Base-by-base conservation (phyloP, 2,113 vertebrate genomes). In the Pterocles orientalis region DNA sequence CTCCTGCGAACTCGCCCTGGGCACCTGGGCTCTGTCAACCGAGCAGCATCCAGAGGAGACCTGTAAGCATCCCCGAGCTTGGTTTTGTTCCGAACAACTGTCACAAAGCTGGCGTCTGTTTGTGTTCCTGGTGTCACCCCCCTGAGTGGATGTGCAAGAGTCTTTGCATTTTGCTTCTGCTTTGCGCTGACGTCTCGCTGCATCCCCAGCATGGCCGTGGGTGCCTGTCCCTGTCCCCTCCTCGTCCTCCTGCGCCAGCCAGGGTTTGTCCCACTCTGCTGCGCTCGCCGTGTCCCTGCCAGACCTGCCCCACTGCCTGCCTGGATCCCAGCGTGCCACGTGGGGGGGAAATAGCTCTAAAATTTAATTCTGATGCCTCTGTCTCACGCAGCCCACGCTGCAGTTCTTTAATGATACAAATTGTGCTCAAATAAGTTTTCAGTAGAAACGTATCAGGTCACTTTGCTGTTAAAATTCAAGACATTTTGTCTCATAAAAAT, bases 391-490 rank as follows among this genome's bases (percentile, higher is more conserved):
- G 64, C 45, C 77, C 15, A 39, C 45, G 2, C 82, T 12, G n/a
- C 29, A 12, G 26, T 7, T 36, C 76, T 28, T 25, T 14, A 41
- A 6, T 3, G 18, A 15, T 23, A 18, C 56, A 31, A 70, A 19
- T 8, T 20, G 36, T 33, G n/a, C 31, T 24, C 13, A 0, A 17
- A 3, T 1, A 4, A 1, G 0, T 15, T 41, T 75, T 21, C 57
- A 25, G 62, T 65, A 34, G 41, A 86, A 71, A 28, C 5, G 1
- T 10, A 6, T 43, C 39, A 10, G n/a, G 51, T n/a, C 24, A 14
- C 34, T 75, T 31, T 43, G 15, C 29, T 65, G 15, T 76, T 82
- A 71, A 41, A 66, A 50, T 6, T 26, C 16, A 18, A 26, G 53
- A 23, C 12, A 1, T 21, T 47, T 80, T 64, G 71, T 61, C 51